Percentiles rank a stretch among this genome's conserved stretches.
Evolutionary conservation across 2,888 invertebrate genomes (phyloP).

Genomic region (Leptinotarsa peninsularis): DNA sequence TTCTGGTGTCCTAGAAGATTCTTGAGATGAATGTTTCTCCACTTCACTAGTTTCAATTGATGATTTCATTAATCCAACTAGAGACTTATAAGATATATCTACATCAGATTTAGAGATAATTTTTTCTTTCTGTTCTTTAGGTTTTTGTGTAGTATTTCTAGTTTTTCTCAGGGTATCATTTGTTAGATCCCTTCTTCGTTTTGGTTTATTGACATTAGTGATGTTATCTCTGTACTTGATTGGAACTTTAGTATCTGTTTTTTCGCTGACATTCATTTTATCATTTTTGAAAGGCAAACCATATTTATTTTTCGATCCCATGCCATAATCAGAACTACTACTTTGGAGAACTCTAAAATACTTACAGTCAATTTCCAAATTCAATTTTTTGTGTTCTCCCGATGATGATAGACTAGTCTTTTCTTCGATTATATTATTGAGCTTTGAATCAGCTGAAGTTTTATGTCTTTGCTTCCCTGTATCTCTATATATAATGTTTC

Average conservation of each 20-base stretch:
- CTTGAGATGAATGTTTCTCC: neutral
- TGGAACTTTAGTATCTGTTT: neutral
- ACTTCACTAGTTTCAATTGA: neutral
- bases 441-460: constrained; percentile 22
- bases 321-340: constrained; percentile 47
- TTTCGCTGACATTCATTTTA: neutral
- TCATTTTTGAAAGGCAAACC: neutral
- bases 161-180: neutral
- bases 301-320: constrained; percentile 26
- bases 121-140: constrained; percentile 5
- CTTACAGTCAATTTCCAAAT: constrained; percentile 28
- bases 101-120: constrained; percentile 33
- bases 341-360: constrained; percentile 44
- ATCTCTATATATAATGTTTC: constrained; percentile 13
- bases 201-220: neutral
- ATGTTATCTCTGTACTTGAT: neutral
- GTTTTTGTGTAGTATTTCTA: neutral
- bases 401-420: neutral
- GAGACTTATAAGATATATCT: constrained; percentile 34
- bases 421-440: constrained; percentile 47
- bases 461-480: neutral
- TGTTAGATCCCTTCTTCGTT: neutral
- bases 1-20: neutral
- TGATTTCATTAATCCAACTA: neutral
- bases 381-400: constrained; percentile 24